Conservation (phyloP, 2,113 vertebrate genomes). For the Rhizomys pruinosus region DNA sequence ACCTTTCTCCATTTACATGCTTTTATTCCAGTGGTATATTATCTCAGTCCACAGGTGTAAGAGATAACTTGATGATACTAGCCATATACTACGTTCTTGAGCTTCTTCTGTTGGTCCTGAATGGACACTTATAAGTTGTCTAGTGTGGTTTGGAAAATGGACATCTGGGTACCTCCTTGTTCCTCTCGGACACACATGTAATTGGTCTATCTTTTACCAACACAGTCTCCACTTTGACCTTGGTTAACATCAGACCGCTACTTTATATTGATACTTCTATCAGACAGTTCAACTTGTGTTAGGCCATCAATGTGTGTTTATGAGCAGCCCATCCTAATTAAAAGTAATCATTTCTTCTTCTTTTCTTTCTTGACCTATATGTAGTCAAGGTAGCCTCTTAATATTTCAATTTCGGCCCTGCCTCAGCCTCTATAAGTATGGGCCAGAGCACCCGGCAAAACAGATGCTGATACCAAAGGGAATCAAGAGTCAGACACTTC, state of each 20-base stretch:
- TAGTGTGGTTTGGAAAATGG: not conserved
- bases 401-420: not conserved
- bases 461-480: not conserved
- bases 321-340: not conserved
- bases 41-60: too few species aligned
- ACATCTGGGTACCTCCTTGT: not conserved
- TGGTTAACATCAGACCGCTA: conserved; percentile 14
- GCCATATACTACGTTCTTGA: too few species aligned
- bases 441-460: not conserved
- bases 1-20: too few species aligned
- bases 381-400: not conserved
- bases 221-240: not conserved
- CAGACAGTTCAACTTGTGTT: not conserved
- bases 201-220: not conserved
- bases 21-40: too few species aligned
- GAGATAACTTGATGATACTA: not conserved
- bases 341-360: not conserved
- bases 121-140: not conserved
- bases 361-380: not conserved
- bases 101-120: not conserved
- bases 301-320: not conserved
- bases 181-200: not conserved
- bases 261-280: not conserved
- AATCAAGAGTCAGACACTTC: not conserved
- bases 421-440: not conserved